A percentile compares a stretch with the other conserved stretches of the same genome.
phyloP scores from a whole-genome alignment of 2,888 invertebrate genomes.

The Andricus quercusramuli region DNA sequence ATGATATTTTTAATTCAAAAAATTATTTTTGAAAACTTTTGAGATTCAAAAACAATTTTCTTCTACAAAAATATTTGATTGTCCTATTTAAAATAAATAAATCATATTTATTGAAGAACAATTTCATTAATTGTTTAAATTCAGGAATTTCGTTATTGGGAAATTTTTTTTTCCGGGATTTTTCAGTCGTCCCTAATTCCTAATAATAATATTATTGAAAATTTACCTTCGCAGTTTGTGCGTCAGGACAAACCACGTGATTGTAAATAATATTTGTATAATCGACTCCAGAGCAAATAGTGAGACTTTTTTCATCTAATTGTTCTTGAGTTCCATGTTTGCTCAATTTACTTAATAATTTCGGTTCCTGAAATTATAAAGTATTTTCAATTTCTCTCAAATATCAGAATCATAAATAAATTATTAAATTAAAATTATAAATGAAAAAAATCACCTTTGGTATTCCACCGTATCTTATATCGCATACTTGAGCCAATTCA shows the following conservation, averaged over 20 bases:
- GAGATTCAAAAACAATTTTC: no score
- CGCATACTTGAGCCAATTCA: conserved; percentile 76
- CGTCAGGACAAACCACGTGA: conserved; percentile 82
- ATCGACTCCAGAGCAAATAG: conserved; percentile 84
- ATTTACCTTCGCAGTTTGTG: conserved; percentile 82
- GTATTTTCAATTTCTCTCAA: background rate
- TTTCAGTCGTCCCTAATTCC: background rate
- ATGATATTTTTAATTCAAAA: no score
- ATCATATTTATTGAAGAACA: no score
- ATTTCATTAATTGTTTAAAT: no score
- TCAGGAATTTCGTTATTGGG: no score
- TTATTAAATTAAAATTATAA: background rate
- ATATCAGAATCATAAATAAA: background rate
- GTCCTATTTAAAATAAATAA: no score
- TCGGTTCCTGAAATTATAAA: conserved; percentile 78
- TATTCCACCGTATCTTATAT: conserved; percentile 76
- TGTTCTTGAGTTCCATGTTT: conserved; percentile 78
- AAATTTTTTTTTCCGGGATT: no score
- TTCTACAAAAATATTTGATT: no score
- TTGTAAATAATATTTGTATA: conserved; percentile 84
- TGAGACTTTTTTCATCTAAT: conserved; percentile 83
- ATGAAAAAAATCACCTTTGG: conserved; percentile 67
- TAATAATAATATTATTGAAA: background rate
- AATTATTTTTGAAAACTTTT: no score
- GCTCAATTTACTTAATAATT: conserved; percentile 79